These are phyloP conservation scores for Popillia japonica DNA, from an alignment of 1,140 invertebrate species.

Conservation along the genomic window DNA sequence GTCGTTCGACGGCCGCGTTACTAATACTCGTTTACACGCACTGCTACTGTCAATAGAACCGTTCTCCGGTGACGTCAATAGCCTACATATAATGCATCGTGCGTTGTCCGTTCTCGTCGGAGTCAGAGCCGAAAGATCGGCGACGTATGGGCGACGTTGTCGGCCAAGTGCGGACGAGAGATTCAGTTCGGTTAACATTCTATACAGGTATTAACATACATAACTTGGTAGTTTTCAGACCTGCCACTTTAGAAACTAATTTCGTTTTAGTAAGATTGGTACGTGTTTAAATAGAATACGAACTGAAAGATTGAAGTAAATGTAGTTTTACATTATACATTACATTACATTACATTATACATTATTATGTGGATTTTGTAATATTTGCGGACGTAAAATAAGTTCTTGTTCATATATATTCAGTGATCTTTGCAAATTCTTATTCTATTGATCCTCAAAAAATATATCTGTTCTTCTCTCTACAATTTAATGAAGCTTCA, in stretches of 20 bases:
- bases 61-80: conserved; percentile 31
- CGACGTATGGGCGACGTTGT: too few relatives aligned
- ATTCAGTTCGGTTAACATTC: not conserved
- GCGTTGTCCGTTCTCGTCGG: conserved; percentile 19
- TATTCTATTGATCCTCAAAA: too few relatives aligned
- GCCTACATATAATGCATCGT: conserved; percentile 28
- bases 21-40: conserved; percentile 15
- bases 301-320: not conserved
- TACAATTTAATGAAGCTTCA: too few relatives aligned
- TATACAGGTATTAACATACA: not conserved
- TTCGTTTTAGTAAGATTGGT: not conserved
- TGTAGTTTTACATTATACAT: too few relatives aligned
- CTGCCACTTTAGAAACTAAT: not conserved
- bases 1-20: conserved; percentile 5
- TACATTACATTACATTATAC: too few relatives aligned
- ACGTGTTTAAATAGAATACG: conserved; percentile 1
- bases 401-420: too few relatives aligned
- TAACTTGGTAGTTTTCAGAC: not conserved
- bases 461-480: too few relatives aligned
- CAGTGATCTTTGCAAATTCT: too few relatives aligned
- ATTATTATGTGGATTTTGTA: too few relatives aligned
- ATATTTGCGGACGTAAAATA: too few relatives aligned
- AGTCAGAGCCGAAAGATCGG: too few relatives aligned
- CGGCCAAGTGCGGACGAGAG: too few relatives aligned
- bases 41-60: conserved; percentile 31